Conservation (phyloP, 2,797 vertebrate species). For the Girardinus metallicus region DNA sequence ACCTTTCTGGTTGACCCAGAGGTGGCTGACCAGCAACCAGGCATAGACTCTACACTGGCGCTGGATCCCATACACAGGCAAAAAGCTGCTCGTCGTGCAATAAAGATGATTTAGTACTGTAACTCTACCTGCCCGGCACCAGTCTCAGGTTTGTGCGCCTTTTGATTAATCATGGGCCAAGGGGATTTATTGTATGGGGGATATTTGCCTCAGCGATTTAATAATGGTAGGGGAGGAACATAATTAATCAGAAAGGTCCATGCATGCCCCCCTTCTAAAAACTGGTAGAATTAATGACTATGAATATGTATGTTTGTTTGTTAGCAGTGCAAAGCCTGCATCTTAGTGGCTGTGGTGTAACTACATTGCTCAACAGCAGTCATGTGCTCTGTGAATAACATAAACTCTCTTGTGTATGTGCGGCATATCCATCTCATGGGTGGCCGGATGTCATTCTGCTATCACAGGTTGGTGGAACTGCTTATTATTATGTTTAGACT, state of each 20-base stretch:
- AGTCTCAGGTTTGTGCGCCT: conserved; percentile 75
- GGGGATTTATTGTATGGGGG: conserved; percentile 84
- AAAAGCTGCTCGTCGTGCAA: conserved; percentile 77
- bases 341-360: conserved; percentile 37
- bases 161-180: conserved; percentile 84
- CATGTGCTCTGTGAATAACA: conserved; percentile 34
- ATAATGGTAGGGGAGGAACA: conserved; percentile 82
- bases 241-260: conserved; percentile 83
- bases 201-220: conserved; percentile 88
- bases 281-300: conserved; percentile 83
- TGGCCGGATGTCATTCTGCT: conserved; percentile 41
- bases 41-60: conserved; percentile 43
- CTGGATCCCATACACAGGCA: conserved; percentile 45
- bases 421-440: conserved; percentile 45
- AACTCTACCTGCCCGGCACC: conserved; percentile 81
- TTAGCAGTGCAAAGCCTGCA: conserved; percentile 39
- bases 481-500: conserved; percentile 53
- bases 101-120: conserved; percentile 83
- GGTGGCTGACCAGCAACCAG: conserved; percentile 62
- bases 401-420: conserved; percentile 28
- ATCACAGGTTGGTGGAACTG: conserved; percentile 29
- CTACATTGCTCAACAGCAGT: conserved; percentile 19
- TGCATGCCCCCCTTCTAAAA: conserved; percentile 66
- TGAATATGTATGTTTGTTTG: conserved; percentile 85
- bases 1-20: conserved; percentile 48